Base-by-base conservation (phyloP, 2,113 vertebrate species). In the Pardalotus punctatus region DNA sequence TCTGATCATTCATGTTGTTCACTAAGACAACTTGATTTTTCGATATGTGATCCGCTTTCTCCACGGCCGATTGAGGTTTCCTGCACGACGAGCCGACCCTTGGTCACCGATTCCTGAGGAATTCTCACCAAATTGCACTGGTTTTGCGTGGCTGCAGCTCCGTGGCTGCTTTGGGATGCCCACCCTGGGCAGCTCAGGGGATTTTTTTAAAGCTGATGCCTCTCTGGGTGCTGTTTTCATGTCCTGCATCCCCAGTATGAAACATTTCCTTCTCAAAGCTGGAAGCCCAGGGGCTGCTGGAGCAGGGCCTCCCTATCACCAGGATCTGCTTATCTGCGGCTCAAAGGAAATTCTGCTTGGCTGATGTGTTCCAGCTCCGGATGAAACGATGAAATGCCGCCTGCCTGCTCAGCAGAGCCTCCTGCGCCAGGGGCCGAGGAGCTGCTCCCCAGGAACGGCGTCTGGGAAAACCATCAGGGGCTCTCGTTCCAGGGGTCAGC, bases 261-360 rank as follows among this genome's bases (percentile, higher is more conserved):
- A 93, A 93, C 20, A 8, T 19, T 96, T 95, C 94, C 95, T 96
- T 93, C 77, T 10, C 36, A 15, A 38, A 29, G 92, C 80, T 72
- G 92, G 71, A 25, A 92, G 29, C 65, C 28, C 40, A 0, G 79
- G 6, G 54, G 38, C 76, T 88, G 90, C 81, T 69, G 1, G 40
- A 94, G 79, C 57, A 17, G 83, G 71, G 84, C 81, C 87, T 36
- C 87, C n/a, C 92, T 80, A 61, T 83, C 94, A 5, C 40, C 84
- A 91, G 87, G 4, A 94, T 89, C 90, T 95, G 83, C 90, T 96
- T 83, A 83, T 95, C 90, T 86, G 72, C 58, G 40, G 84, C 94
- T 77, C 72, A 43, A 10, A 93, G 96, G 94, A 94, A 96, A 86
- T 57, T 91, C 87, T 65, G 90, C 90, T 76, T 25, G 86, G 89